phyloP scores from a whole-genome alignment of 2,888 invertebrate genomes.

The Cheilosia urbana region DNA sequence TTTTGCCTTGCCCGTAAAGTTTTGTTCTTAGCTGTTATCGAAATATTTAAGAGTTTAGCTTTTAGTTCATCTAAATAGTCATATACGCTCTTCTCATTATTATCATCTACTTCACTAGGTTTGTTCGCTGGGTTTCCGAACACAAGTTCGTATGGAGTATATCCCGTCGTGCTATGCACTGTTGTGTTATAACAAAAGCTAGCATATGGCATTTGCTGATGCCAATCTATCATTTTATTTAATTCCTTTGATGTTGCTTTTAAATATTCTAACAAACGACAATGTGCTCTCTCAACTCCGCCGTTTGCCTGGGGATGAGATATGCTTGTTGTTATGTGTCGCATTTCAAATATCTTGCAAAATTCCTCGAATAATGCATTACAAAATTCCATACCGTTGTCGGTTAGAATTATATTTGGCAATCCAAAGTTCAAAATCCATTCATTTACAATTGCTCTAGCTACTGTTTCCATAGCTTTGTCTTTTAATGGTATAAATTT shows the following conservation, averaged over 20 bases:
- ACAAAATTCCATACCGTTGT: constrained; percentile 28
- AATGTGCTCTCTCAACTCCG: no score
- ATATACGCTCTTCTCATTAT: no score
- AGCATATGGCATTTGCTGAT: constrained; percentile 42
- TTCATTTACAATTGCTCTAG: constrained; percentile 5
- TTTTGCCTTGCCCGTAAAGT: constrained; percentile 25
- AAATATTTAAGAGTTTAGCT: constrained; percentile 29
- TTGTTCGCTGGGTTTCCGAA: no score
- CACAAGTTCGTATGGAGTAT: no score
- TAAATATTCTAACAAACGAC: constrained; percentile 46
- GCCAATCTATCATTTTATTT: constrained; percentile 10
- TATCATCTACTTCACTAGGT: no score
- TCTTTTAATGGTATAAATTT: no score
- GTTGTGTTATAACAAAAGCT: constrained; percentile 46
- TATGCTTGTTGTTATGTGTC: no score
- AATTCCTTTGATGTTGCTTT: constrained; percentile 40
- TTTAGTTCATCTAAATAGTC: no score
- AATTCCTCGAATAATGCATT: constrained; percentile 25
- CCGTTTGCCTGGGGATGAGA: no score
- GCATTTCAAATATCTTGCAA: no score
- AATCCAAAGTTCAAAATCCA: constrained; percentile 29
- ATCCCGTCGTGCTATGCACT: constrained; percentile 26
- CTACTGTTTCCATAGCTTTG: no score
- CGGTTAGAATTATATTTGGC: constrained; percentile 14
- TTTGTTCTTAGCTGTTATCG: constrained; percentile 19